Evolutionary conservation across 2,888 invertebrate species (phyloP).

Genomic region (Melieria crassipennis): DNA sequence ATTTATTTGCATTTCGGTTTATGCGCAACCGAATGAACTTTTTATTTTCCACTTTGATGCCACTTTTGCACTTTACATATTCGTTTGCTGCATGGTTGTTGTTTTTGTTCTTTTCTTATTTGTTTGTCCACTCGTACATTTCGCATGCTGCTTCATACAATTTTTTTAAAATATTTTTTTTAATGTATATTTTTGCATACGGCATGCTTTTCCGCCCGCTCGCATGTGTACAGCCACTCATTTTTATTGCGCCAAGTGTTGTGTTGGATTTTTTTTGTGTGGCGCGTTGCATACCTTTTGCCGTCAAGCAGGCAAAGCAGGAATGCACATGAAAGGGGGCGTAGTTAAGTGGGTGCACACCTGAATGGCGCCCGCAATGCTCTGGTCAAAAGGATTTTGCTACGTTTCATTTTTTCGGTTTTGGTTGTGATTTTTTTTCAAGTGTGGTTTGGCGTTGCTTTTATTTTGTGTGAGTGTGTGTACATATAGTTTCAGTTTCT

Average conservation of each 20-base stretch:
- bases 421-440: neutral
- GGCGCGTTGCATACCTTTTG: slow-evolving; percentile 9
- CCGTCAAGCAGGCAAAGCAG: slow-evolving; percentile 29
- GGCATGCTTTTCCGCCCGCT: neutral
- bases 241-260: slow-evolving; percentile 27
- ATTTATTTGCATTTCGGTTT: slow-evolving; percentile 22
- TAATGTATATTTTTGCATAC: neutral
- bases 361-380: slow-evolving; percentile 30
- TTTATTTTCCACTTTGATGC: slow-evolving; percentile 20
- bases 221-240: slow-evolving; percentile 20
- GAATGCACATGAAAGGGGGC: slow-evolving; percentile 31
- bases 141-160: no score
- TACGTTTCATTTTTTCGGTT: slow-evolving; percentile 5
- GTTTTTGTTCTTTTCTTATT: no score
- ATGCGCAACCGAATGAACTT: slow-evolving; percentile 15
- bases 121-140: no score
- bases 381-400: slow-evolving; percentile 33
- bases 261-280: slow-evolving; percentile 20
- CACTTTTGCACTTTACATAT: slow-evolving; percentile 3
- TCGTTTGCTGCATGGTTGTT: no score
- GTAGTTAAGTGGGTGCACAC: slow-evolving; percentile 32
- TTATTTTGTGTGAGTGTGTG: slow-evolving; percentile 39
- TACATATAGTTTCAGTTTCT: neutral
- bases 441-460: neutral
- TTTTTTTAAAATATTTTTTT: neutral